phyloP scores from a whole-genome alignment of 1,140 invertebrate species.

The Ruditapes philippinarum region DNA sequence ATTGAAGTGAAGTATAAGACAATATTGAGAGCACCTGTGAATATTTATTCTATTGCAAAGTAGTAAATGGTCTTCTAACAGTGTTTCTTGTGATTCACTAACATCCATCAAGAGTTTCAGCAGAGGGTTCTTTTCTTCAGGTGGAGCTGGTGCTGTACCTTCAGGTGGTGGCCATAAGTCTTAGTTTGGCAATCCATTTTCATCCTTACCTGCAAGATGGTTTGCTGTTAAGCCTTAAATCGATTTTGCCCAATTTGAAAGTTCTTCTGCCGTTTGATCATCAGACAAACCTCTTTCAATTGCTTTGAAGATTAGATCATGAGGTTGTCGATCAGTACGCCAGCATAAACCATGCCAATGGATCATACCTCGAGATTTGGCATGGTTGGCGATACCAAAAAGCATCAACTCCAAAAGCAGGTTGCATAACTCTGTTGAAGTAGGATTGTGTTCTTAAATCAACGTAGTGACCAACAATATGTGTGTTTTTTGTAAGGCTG shows the following conservation, averaged over 20 bases:
- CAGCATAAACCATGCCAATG: no score
- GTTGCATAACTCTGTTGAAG: slow-evolving; percentile 60
- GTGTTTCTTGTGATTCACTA: neutral
- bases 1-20: slow-evolving; percentile 27
- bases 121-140: neutral
- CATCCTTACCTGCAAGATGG: neutral
- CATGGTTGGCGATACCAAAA: slow-evolving; percentile 16
- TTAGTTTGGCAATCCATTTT: neutral
- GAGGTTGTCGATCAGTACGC: no score
- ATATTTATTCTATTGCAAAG: slow-evolving; percentile 41
- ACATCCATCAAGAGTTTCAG: neutral
- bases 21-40: slow-evolving; percentile 68
- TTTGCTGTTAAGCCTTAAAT: no score
- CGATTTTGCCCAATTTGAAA: neutral
- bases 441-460: slow-evolving; percentile 54
- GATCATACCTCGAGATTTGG: no score
- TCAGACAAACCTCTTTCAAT: neutral
- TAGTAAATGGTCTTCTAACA: neutral
- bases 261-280: neutral
- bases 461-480: slow-evolving; percentile 69
- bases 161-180: slow-evolving; percentile 16
- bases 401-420: slow-evolving; percentile 41
- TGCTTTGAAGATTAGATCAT: neutral
- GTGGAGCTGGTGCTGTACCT: neutral
- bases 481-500: slow-evolving; percentile 24